These are phyloP conservation scores for Eilema caniola DNA, from an alignment of 2,888 invertebrate species.

Conservation along the genomic window DNA sequence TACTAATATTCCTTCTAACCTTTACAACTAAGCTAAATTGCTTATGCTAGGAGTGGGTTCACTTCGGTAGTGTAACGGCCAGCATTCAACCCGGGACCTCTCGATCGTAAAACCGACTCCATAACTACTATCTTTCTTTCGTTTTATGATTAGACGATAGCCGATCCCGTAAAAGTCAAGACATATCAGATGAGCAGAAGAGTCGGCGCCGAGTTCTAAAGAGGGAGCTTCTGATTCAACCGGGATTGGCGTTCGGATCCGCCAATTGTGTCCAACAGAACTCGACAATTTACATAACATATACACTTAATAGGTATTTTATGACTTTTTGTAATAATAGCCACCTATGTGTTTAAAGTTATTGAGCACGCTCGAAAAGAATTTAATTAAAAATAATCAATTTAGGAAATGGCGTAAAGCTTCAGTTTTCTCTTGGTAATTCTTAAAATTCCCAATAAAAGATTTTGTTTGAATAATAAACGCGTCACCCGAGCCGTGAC, in stretches of 20 bases:
- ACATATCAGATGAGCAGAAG: too few relatives aligned
- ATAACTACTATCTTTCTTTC: too few relatives aligned
- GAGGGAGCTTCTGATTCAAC: too few relatives aligned
- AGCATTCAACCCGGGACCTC: too few relatives aligned
- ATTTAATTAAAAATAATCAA: conserved; percentile 44
- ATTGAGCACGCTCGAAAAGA: conserved; percentile 17
- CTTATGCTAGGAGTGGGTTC: too few relatives aligned
- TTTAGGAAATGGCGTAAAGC: conserved; percentile 26
- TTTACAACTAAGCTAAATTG: too few relatives aligned
- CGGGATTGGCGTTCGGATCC: background rate
- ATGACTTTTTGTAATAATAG: background rate
- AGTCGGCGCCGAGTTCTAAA: too few relatives aligned
- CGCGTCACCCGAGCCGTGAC: conserved; percentile 65
- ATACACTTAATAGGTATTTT: background rate
- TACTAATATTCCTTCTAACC: too few relatives aligned
- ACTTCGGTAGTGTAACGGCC: too few relatives aligned
- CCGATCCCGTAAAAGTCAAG: too few relatives aligned
- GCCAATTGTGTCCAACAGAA: background rate
- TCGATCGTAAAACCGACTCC: too few relatives aligned
- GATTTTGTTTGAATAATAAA: conserved; percentile 52
- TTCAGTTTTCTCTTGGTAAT: conserved; percentile 33
- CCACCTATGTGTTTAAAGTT: background rate
- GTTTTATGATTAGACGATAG: too few relatives aligned
- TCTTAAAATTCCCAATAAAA: conserved; percentile 52
- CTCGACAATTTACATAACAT: background rate